Evolutionary conservation across 2,888 invertebrate genomes (phyloP).

Genomic region (Heliconius hortense): DNA sequence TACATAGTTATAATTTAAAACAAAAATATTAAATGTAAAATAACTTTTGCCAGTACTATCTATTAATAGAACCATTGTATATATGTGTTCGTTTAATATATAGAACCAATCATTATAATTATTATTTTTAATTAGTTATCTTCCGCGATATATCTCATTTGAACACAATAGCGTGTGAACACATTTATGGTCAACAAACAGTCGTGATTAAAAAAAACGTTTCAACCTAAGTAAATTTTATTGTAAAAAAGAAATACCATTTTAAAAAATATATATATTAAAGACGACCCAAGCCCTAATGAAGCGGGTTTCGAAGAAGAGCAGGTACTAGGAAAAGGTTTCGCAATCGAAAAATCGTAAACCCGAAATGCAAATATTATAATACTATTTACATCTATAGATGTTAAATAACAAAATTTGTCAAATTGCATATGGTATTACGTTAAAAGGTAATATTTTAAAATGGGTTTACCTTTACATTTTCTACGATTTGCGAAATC

Average conservation of each 20-base stretch:
- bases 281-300: slow-evolving; percentile 4
- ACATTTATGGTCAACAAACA: neutral
- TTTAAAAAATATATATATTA: neutral
- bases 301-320: neutral
- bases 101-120: neutral
- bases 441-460: too few relatives aligned
- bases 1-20: neutral
- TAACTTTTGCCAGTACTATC: neutral
- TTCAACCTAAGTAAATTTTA: neutral
- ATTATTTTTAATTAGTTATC: slow-evolving; percentile 15
- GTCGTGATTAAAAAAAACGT: neutral
- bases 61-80: neutral
- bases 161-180: slow-evolving; percentile 18
- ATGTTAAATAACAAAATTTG: too few relatives aligned
- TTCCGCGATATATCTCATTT: slow-evolving; percentile 10
- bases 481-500: too few relatives aligned
- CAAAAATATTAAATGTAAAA: too few relatives aligned
- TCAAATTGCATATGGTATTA: too few relatives aligned
- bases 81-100: neutral
- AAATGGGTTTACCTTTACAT: too few relatives aligned
- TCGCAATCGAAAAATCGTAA: too few relatives aligned
- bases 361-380: neutral
- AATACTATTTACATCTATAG: too few relatives aligned
- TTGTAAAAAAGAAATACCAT: neutral
- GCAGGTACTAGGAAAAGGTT: slow-evolving; percentile 6